phyloP scores from a whole-genome alignment of 2,888 invertebrate genomes.

The Tupiocoris notatus region DNA sequence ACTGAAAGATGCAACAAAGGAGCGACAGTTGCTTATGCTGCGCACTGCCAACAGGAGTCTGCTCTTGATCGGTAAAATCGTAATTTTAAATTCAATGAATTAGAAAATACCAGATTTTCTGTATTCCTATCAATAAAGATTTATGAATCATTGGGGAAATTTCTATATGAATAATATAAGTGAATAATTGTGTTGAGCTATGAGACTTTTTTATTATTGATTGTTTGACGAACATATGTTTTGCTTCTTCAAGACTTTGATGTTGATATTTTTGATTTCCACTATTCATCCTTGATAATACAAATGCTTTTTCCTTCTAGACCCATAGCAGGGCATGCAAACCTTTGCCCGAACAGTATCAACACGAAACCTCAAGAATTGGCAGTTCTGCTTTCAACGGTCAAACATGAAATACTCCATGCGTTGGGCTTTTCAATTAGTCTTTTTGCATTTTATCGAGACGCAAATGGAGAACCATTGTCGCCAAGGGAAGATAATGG shows the following conservation, averaged over 20 bases:
- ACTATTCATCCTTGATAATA: too few species aligned
- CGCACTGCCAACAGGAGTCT: constrained; percentile 96
- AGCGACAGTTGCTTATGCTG: constrained; percentile 93
- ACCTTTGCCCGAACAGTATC: constrained; percentile 92
- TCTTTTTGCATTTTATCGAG: constrained; percentile 93
- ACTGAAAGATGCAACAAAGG: constrained; percentile 89
- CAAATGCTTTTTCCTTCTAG: constrained; percentile 59
- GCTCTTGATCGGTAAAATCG: constrained; percentile 75
- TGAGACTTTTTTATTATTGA: too few species aligned
- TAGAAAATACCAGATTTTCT: too few species aligned
- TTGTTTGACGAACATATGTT: too few species aligned
- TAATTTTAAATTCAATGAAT: constrained; percentile 16
- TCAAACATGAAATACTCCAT: constrained; percentile 97
- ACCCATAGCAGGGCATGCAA: constrained; percentile 98
- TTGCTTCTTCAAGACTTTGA: too few species aligned
- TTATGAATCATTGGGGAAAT: too few species aligned
- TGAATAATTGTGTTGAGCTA: too few species aligned
- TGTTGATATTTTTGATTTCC: too few species aligned
- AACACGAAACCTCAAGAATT: constrained; percentile 88
- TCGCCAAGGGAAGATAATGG: constrained; percentile 81
- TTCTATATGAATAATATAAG: too few species aligned
- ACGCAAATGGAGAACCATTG: constrained; percentile 82
- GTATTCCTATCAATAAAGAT: too few species aligned
- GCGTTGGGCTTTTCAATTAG: constrained; percentile 97
- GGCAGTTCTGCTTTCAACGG: constrained; percentile 88